Base-by-base conservation (phyloP, 2,113 vertebrate species). In the Atractosteus spatula region DNA sequence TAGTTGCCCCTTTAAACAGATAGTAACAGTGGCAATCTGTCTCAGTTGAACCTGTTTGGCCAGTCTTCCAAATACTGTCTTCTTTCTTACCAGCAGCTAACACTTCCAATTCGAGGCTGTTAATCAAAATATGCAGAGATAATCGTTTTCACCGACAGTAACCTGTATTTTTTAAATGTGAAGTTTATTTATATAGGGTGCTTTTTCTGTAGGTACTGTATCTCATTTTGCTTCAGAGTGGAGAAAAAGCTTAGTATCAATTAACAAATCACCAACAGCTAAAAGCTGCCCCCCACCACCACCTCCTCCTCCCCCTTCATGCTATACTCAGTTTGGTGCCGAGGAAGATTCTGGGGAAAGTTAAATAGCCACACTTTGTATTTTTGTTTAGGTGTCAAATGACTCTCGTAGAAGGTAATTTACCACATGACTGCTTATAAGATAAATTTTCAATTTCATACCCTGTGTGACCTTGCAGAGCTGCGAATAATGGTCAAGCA, bases 361-460 rank as follows among this genome's bases (percentile, higher is more conserved):
- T 64, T 2, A 64, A 2, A 64, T 7, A 64, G 17, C 17, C 62
- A 64, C 17, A 12, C 11, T 64, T 64, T 64, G 62, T 42, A 64
- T 64, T 16, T 64, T 29, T 3, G 62, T 64, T 42, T 5, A 42
- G 14, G 62, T 64, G 41, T 64, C 3, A 3, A 41, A 1, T 17
- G 7, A 17, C 62, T 64, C n/a, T 64, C 17, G 3, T 2, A 64
- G 62, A 64, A 64, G 62, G 62, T 64, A 16, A 64, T 64, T 64
- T 64, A 64, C 62, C 62, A 64, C 13, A 13, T 64, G 62, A 64
- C 62, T 64, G 62, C 14, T 41, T 64, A 42, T 64, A 41, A 64
- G 17, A 64, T 64, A 64, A 16, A 64, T 64, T 64, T 64, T 64
- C 62, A 64, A 64, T 64, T 64, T 64, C 62, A 64, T 42, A 41